phyloP scores from a whole-genome alignment of 2,888 invertebrate genomes.

The Nephrotoma appendiculata region DNA sequence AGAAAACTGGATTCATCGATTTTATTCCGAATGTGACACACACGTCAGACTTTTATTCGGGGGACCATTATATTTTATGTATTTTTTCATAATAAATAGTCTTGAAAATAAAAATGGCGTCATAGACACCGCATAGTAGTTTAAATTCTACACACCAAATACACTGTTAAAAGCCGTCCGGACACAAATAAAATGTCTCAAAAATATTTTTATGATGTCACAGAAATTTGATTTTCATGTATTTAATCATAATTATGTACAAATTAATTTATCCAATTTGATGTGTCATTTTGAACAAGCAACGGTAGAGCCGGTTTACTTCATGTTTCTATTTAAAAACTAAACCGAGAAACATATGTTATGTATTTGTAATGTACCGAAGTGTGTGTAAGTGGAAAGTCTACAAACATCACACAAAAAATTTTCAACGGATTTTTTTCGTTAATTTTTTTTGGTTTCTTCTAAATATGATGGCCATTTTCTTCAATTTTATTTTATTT shows the following conservation, averaged over 20 bases:
- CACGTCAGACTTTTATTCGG: neutral
- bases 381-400: neutral
- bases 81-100: neutral
- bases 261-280: neutral
- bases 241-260: neutral
- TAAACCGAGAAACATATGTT: constrained; percentile 2
- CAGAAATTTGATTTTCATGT: neutral
- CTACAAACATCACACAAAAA: neutral
- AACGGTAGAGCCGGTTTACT: neutral
- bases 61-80: neutral
- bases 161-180: neutral
- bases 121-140: neutral
- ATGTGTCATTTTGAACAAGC: neutral
- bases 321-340: neutral
- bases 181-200: neutral
- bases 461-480: neutral
- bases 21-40: neutral
- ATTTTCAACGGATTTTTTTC: neutral
- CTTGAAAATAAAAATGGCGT: neutral
- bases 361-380: neutral
- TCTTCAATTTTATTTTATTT: neutral
- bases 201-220: neutral
- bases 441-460: neutral
- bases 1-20: neutral
- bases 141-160: neutral